Conservation (phyloP, 2,888 invertebrate genomes). For the Odontocolon sp. region DNA sequence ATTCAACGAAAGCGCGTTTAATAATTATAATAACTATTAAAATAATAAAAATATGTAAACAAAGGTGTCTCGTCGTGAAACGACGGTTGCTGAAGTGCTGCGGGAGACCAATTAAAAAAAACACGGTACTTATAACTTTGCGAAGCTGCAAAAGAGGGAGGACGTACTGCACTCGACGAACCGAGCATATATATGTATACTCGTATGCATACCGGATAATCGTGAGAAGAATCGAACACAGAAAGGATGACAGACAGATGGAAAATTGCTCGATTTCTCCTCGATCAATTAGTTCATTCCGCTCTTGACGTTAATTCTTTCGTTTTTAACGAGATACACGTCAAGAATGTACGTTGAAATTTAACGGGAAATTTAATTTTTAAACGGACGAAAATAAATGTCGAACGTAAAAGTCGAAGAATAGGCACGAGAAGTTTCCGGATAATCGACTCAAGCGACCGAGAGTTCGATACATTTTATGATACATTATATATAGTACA, state of each 20-base stretch:
- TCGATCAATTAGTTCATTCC: too few species aligned
- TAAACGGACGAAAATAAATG: constrained; percentile 13
- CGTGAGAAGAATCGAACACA: too few species aligned
- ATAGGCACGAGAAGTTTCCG: constrained; percentile 8
- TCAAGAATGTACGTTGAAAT: too few species aligned
- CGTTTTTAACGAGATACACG: too few species aligned
- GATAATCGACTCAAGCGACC: constrained; percentile 26
- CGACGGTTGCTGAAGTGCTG: not conserved
- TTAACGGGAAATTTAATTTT: too few species aligned
- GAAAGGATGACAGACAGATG: too few species aligned
- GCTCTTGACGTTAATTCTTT: not conserved
- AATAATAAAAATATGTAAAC: constrained; percentile 5
- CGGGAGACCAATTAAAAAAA: constrained; percentile 13
- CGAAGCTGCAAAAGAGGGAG: not conserved
- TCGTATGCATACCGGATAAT: too few species aligned
- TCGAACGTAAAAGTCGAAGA: constrained; percentile 11
- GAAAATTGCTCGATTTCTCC: too few species aligned
- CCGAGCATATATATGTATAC: not conserved
- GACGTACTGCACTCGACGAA: not conserved
- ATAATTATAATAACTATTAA: not conserved
- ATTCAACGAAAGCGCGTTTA: not conserved
- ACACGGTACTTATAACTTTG: not conserved
- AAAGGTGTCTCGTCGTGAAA: not conserved
- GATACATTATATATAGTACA: constrained; percentile 42
- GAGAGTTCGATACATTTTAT: constrained; percentile 37